Percentiles rank a stretch among this genome's conserved stretches.
These are phyloP conservation scores for Ochropleura leucogaster DNA, from an alignment of 2,888 invertebrate species.

Conservation along the genomic window DNA sequence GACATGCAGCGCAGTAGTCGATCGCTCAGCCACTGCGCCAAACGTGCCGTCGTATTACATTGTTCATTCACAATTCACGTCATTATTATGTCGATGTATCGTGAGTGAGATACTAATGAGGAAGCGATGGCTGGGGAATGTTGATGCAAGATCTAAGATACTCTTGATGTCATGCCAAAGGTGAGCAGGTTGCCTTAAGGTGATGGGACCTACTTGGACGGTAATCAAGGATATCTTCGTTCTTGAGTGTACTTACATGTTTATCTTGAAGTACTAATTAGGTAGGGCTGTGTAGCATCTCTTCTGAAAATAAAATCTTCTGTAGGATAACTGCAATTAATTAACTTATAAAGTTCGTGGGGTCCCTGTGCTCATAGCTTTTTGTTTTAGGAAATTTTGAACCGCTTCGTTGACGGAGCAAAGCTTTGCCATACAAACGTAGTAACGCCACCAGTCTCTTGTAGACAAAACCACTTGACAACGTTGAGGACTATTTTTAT, in stretches of 20 bases:
- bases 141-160: slow-evolving; percentile 52
- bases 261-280: slow-evolving; percentile 15
- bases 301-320: neutral
- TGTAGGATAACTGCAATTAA: neutral
- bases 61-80: slow-evolving; percentile 62
- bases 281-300: neutral
- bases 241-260: slow-evolving; percentile 4
- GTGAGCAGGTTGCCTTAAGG: slow-evolving; percentile 59
- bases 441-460: too few species aligned
- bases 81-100: slow-evolving; percentile 64
- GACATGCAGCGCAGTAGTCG: too few species aligned
- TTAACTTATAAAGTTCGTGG: too few species aligned
- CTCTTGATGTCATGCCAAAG: slow-evolving; percentile 63
- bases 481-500: too few species aligned
- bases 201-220: slow-evolving; percentile 39
- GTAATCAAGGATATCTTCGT: slow-evolving; percentile 46
- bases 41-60: slow-evolving; percentile 29
- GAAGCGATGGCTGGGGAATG: slow-evolving; percentile 65
- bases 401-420: too few species aligned
- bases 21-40: too few species aligned
- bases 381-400: too few species aligned
- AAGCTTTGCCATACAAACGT: too few species aligned
- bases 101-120: slow-evolving; percentile 70
- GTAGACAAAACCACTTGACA: too few species aligned
- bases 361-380: too few species aligned